These are phyloP conservation scores for Reticulitermes speratus DNA, from an alignment of 1,140 invertebrate species.

Conservation along the genomic window DNA sequence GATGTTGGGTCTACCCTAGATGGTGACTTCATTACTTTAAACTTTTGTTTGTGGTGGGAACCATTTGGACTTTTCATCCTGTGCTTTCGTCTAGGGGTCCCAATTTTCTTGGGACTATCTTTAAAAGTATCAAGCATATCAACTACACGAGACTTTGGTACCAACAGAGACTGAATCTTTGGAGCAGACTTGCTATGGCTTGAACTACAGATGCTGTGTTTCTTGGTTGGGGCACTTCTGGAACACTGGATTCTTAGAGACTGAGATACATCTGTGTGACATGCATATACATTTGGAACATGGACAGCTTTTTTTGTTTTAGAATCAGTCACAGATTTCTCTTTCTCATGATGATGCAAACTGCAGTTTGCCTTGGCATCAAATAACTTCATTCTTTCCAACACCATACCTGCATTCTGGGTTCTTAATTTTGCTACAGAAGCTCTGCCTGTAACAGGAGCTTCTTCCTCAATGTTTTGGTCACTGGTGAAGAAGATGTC, in stretches of 20 bases:
- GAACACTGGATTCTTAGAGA: background rate
- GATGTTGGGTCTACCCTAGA: background rate
- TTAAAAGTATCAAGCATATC: background rate
- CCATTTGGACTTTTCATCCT: slow-evolving; percentile 12
- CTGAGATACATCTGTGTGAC: background rate
- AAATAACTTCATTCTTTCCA: slow-evolving; percentile 64
- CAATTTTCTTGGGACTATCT: slow-evolving; percentile 30
- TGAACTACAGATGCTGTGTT: background rate
- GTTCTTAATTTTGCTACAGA: slow-evolving; percentile 61
- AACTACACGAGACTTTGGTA: background rate
- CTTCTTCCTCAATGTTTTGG: slow-evolving; percentile 32
- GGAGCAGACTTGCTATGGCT: background rate
- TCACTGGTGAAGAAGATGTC: slow-evolving; percentile 45
- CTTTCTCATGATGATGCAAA: background rate
- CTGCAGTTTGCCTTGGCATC: slow-evolving; percentile 48
- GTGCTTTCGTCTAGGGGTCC: slow-evolving; percentile 27
- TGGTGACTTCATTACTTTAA: background rate
- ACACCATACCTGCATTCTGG: slow-evolving; percentile 67
- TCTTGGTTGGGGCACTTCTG: background rate
- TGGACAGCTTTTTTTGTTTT: background rate
- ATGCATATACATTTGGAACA: background rate
- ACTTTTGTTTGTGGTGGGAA: background rate
- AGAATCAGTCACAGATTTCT: background rate
- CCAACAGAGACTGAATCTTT: too few relatives aligned
- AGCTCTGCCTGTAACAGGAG: slow-evolving; percentile 52